phyloP scores from a whole-genome alignment of 2,113 vertebrate genomes.

The Rhegmatorhina hoffmannsi region DNA sequence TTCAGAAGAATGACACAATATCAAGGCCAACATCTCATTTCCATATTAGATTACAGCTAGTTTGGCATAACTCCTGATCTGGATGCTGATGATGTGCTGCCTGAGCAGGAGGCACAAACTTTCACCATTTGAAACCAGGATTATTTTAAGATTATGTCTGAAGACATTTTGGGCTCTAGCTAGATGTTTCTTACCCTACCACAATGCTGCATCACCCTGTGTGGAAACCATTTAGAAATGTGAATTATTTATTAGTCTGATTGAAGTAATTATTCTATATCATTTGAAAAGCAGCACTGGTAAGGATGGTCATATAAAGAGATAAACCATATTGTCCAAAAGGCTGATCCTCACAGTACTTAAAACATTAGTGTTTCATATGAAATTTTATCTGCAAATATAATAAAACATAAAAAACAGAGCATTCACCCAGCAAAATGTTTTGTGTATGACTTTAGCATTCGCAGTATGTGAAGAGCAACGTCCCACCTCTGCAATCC shows the following conservation, averaged over 20 bases:
- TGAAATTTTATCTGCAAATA: background rate
- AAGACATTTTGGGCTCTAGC: constrained; percentile 37
- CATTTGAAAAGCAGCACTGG: background rate
- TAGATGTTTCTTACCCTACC: background rate
- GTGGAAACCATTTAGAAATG: constrained; percentile 24
- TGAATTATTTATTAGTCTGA: constrained; percentile 51
- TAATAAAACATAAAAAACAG: background rate
- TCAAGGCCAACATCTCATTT: constrained; percentile 89
- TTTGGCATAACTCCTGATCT: constrained; percentile 86
- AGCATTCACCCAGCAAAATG: background rate
- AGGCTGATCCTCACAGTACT: background rate
- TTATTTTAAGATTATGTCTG: constrained; percentile 62
- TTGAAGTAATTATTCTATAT: constrained; percentile 12
- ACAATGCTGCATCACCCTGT: background rate
- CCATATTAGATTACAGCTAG: constrained; percentile 91
- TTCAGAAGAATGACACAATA: constrained; percentile 86
- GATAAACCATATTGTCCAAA: constrained; percentile 2
- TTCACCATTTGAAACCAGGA: constrained; percentile 60
- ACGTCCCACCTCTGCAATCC: background rate
- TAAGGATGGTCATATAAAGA: background rate
- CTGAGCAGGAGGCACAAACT: constrained; percentile 69
- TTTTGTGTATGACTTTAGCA: background rate
- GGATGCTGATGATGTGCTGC: constrained; percentile 72
- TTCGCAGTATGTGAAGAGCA: background rate
- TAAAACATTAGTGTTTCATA: background rate